Base-by-base conservation (phyloP, 2,888 invertebrate species). In the Limnephilus rhombicus region DNA sequence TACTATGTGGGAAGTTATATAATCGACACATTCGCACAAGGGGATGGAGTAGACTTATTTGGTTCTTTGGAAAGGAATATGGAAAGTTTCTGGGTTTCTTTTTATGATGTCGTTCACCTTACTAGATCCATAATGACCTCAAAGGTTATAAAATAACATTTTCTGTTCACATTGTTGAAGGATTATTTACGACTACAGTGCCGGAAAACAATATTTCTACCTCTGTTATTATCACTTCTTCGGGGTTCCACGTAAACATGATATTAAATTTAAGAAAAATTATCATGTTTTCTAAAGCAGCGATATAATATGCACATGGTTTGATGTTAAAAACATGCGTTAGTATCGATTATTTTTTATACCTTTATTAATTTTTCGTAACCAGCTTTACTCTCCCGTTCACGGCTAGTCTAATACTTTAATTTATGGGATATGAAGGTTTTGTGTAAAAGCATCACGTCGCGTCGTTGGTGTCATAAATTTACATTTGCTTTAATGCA, bases 161-260 rank as follows among this genome's bases (percentile, higher is more conserved):
- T 18, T 18, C 2, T 24, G 31, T 34, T 83, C 37, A 37, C 34
- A 82, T 34, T 9, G 83, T 24, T 82, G 13, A 24, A 15, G 37
- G 37, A 34, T 83, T 37, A 83, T 49, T 86, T 45, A 86, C 34
- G 11, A 86, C 31, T 34, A 29, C 86, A 41, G 86, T n/a, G 15
- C 15, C 15, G 86, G 29, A 49, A 86, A 86, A 29, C 86, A 29
- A 86, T 86, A 86, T 86, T 88, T 88, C 34, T 88, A 80, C n/a
- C 31, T 34, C 31, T 37, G 4, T 80, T 18, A 80, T 88, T 68
- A 24, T 88, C 80, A 11, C 53, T 87, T 68, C 68, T 68, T 24
- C 29, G 7, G 68, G n/a, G 29, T 41, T 41, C 68, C 29, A 24
- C 29, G 53, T 18, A 80, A 68, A 80, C 80, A 80, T 80, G 80